Evolutionary conservation across 2,888 invertebrate species (phyloP).

Genomic region (Dichetophora obliterata): DNA sequence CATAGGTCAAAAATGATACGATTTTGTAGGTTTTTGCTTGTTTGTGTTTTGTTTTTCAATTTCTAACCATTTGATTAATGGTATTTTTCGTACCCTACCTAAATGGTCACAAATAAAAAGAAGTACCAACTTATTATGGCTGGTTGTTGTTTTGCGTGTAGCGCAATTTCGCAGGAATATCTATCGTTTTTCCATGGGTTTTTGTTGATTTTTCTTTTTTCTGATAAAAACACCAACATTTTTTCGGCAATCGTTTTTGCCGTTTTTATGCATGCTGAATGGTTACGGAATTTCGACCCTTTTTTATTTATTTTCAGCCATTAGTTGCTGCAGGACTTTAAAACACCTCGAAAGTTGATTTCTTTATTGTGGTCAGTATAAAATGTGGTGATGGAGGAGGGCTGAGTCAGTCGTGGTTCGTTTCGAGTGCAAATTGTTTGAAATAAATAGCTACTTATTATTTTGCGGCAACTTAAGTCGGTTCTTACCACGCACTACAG

Average conservation of each 20-base stretch:
- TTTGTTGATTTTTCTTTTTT: not conserved
- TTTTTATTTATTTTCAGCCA: constrained; percentile 19
- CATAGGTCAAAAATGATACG: no score
- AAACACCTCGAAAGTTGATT: constrained; percentile 32
- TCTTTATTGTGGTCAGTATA: constrained; percentile 42
- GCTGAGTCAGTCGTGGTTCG: not conserved
- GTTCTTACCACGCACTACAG: not conserved
- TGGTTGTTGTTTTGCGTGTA: constrained; percentile 2
- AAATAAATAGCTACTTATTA: constrained; percentile 40
- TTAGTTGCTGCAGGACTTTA: constrained; percentile 9
- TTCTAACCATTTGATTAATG: constrained; percentile 11
- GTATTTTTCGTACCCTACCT: not conserved
- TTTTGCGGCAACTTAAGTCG: constrained; percentile 3
- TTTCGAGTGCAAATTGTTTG: constrained; percentile 9
- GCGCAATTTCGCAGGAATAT: constrained; percentile 10
- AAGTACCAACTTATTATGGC: not conserved
- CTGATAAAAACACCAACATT: not conserved
- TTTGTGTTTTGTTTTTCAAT: constrained; percentile 15
- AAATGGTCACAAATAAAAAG: constrained; percentile 3
- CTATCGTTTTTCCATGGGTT: not conserved
- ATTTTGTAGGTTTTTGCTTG: not conserved
- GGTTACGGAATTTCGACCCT: constrained; percentile 27
- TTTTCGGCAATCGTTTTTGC: not conserved
- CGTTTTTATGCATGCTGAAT: constrained; percentile 2
- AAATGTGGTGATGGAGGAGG: not conserved